phyloP scores from a whole-genome alignment of 1,140 invertebrate species.

The Pantala flavescens region DNA sequence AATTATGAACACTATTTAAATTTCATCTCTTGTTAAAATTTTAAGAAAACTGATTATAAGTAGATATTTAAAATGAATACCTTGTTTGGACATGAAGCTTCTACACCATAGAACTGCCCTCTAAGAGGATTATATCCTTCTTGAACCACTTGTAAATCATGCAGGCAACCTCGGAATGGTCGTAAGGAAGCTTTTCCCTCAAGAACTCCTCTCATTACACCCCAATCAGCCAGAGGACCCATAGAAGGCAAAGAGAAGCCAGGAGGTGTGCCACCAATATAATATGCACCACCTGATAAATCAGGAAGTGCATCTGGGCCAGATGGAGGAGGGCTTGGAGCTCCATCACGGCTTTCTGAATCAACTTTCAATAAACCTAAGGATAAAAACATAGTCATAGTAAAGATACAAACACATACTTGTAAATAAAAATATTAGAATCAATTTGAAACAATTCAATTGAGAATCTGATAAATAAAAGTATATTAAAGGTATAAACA shows the following conservation, averaged over 20 bases:
- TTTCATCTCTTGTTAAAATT: no score
- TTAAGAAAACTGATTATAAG: no score
- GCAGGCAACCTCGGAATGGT: constrained; percentile 72
- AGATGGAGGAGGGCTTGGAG: constrained; percentile 44
- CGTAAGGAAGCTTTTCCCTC: constrained; percentile 26
- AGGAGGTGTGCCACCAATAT: constrained; percentile 71
- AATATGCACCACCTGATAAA: constrained; percentile 50
- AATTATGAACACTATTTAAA: no score
- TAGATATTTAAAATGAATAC: constrained; percentile 36
- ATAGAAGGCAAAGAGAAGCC: constrained; percentile 38
- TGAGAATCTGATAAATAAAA: neutral
- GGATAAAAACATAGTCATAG: constrained; percentile 20
- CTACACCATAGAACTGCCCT: constrained; percentile 61
- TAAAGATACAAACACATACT: no score
- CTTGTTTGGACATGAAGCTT: constrained; percentile 58
- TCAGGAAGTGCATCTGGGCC: constrained; percentile 50
- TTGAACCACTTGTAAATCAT: constrained; percentile 57
- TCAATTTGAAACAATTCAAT: no score
- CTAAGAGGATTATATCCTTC: constrained; percentile 46
- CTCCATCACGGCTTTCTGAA: constrained; percentile 54
- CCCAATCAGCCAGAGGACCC: constrained; percentile 13
- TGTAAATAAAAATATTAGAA: no score
- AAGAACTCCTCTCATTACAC: neutral
- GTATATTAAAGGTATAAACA: no score
- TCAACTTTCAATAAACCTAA: constrained; percentile 51